Evolutionary conservation across 1,140 invertebrate genomes (phyloP).

Genomic region (Ceratosolen fusciceps): DNA sequence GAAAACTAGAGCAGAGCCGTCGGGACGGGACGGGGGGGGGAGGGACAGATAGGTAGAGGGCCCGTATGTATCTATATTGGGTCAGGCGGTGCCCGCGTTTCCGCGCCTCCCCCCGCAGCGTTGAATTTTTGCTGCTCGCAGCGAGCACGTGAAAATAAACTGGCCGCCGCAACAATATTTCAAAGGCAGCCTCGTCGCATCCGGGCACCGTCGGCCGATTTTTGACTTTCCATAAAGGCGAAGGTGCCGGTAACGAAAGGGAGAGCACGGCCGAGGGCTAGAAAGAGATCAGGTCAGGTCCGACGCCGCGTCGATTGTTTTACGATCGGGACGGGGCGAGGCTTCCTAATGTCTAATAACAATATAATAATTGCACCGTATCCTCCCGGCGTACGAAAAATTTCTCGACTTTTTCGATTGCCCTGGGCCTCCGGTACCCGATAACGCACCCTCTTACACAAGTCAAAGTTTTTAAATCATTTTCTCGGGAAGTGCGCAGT

Average conservation of each 20-base stretch:
- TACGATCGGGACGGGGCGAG: slow-evolving; percentile 1
- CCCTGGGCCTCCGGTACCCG: neutral
- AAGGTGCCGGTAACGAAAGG: neutral
- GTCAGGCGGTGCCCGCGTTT: neutral
- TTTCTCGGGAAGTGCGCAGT: neutral
- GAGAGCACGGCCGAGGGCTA: neutral
- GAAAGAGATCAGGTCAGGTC: slow-evolving; percentile 20
- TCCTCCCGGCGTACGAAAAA: slow-evolving; percentile 4
- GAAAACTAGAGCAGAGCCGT: slow-evolving; percentile 14
- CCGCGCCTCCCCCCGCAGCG: neutral
- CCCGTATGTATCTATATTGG: slow-evolving; percentile 5
- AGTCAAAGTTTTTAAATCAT: slow-evolving; percentile 38
- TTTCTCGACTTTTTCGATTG: slow-evolving; percentile 1
- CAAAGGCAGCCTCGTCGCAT: slow-evolving; percentile 1
- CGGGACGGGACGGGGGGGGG: no score
- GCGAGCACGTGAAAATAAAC: slow-evolving; percentile 16
- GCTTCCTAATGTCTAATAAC: slow-evolving; percentile 39
- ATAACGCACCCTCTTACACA: neutral
- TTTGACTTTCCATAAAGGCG: slow-evolving; percentile 7
- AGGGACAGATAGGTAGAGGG: no score
- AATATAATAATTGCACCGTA: slow-evolving; percentile 39
- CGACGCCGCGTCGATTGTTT: neutral
- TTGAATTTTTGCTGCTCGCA: neutral
- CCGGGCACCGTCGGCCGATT: neutral
- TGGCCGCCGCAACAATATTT: slow-evolving; percentile 2